Conservation (phyloP, 2,888 invertebrate genomes). For the Gisinianus flammeolus region DNA sequence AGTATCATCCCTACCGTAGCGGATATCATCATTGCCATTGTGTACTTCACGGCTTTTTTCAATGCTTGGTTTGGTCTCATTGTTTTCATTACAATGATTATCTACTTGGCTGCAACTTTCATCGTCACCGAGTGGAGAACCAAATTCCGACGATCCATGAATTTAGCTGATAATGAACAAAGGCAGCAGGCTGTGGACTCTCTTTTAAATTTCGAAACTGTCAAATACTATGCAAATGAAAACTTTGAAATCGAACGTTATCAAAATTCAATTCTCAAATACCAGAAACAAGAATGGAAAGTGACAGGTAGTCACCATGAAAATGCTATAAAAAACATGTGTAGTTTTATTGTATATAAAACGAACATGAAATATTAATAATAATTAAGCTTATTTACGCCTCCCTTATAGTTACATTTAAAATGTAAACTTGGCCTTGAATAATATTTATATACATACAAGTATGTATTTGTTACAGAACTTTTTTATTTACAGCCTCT, state of each 20-base stretch:
- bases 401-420: too few species aligned
- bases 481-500: not conserved
- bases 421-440: too few species aligned
- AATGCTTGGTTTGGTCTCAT: constrained; percentile 95
- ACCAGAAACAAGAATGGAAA: constrained; percentile 74
- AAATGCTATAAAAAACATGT: too few species aligned
- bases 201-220: constrained; percentile 96
- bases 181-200: constrained; percentile 94
- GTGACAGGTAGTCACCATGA: too few species aligned
- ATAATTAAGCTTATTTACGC: not conserved
- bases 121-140: constrained; percentile 97
- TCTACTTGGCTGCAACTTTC: constrained; percentile 92
- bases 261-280: constrained; percentile 72
- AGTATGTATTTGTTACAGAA: too few species aligned
- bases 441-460: too few species aligned
- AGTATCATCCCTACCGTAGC: constrained; percentile 90
- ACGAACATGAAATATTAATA: constrained; percentile 48
- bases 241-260: constrained; percentile 87
- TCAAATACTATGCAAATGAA: constrained; percentile 97
- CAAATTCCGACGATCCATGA: constrained; percentile 91
- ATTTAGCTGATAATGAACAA: constrained; percentile 89
- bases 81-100: constrained; percentile 88
- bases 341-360: too few species aligned
- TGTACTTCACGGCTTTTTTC: constrained; percentile 85
- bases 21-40: constrained; percentile 88